Percentiles rank a stretch among this genome's conserved stretches.
These are phyloP conservation scores for Nesometra sesokonis DNA, from an alignment of 35 echinoderm and acorn worm species.

Conservation along the genomic window DNA sequence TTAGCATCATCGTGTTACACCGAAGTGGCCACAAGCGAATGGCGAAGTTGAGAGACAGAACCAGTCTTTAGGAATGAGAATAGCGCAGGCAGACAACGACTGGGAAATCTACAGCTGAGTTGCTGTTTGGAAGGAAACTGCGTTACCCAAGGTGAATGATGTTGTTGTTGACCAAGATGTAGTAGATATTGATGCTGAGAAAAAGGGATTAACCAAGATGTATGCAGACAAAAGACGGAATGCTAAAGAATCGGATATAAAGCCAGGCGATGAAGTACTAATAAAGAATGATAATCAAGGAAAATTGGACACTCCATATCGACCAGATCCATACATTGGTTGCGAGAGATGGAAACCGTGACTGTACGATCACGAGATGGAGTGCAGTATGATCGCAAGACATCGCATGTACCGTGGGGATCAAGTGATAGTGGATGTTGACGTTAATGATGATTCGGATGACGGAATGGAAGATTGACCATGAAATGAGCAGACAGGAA, in stretches of 20 bases:
- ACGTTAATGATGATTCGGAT: too few species aligned
- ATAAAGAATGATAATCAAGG: background rate
- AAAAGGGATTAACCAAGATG: too few species aligned
- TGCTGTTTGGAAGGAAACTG: conserved; percentile 8
- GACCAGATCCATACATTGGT: background rate
- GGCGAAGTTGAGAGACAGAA: background rate
- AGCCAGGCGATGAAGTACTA: background rate
- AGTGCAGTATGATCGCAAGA: background rate
- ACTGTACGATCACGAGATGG: background rate
- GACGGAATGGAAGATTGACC: too few species aligned
- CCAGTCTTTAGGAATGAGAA: background rate
- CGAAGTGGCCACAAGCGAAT: background rate
- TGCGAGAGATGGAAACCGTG: background rate
- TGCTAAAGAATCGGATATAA: background rate
- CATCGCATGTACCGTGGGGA: conserved; percentile 2
- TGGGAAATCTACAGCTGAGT: conserved; percentile 1
- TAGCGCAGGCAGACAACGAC: conserved; percentile 4
- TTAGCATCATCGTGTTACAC: background rate
- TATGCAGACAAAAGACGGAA: background rate
- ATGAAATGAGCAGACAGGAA: too few species aligned
- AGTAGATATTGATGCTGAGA: background rate
- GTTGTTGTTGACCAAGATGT: background rate
- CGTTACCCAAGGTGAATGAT: background rate
- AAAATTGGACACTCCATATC: background rate
- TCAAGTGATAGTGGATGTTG: too few species aligned